Evolutionary conservation across 2,888 invertebrate genomes (phyloP).

Genomic region (Dilophus febrilis): DNA sequence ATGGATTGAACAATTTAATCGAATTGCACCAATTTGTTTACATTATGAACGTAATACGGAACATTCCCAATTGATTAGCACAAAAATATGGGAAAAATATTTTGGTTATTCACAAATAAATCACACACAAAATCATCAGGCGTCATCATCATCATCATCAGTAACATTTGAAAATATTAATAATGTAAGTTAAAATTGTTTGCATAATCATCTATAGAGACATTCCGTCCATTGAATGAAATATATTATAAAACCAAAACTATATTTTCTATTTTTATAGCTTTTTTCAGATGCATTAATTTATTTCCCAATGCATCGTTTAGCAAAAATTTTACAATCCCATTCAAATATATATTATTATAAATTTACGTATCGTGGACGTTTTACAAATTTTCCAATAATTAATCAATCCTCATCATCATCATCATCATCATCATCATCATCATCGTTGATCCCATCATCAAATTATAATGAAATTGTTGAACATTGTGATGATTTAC

Average conservation of each 20-base stretch:
- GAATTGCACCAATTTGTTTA: slow-evolving; percentile 34
- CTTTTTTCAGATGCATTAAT: slow-evolving; percentile 33
- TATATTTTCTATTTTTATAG: slow-evolving; percentile 17
- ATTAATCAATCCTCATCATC: no score
- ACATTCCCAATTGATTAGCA: slow-evolving; percentile 15
- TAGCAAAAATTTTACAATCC: slow-evolving; percentile 30
- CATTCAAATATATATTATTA: slow-evolving; percentile 32
- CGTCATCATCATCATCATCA: no score
- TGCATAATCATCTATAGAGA: no score
- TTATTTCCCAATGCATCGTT: slow-evolving; percentile 32
- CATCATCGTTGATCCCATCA: no score
- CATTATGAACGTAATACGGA: slow-evolving; percentile 30
- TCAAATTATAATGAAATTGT: slow-evolving; percentile 11
- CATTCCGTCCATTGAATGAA: no score
- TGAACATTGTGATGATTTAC: slow-evolving; percentile 35
- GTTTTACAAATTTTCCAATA: no score
- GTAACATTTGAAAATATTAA: neutral
- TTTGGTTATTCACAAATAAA: neutral
- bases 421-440: no score
- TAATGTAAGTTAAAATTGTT: no score
- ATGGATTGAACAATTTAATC: slow-evolving; percentile 31
- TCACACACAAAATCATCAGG: no score
- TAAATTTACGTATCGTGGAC: slow-evolving; percentile 32
- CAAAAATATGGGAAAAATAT: neutral
- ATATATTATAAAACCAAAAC: neutral